A percentile compares a stretch with the other conserved stretches of the same genome.
phyloP scores from a whole-genome alignment of 2,888 invertebrate species.

The Microdon myrmicae region DNA sequence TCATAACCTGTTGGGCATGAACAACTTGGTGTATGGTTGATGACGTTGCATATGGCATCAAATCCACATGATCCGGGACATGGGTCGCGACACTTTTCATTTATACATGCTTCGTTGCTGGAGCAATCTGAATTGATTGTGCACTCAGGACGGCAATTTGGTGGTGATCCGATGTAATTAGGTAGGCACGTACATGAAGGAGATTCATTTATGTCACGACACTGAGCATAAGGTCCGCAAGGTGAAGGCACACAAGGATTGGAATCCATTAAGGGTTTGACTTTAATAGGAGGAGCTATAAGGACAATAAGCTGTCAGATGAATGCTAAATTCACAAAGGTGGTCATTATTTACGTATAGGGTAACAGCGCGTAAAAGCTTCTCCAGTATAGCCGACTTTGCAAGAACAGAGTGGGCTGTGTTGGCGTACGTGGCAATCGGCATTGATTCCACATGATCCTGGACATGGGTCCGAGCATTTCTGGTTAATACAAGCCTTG shows the following conservation, averaged over 20 bases:
- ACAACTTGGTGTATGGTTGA: constrained; percentile 82
- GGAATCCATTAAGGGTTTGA: constrained; percentile 58
- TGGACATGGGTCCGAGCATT: constrained; percentile 82
- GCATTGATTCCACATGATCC: constrained; percentile 84
- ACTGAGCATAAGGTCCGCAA: constrained; percentile 82
- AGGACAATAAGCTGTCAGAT: not conserved
- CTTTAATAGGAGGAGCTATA: constrained; percentile 57
- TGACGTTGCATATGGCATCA: constrained; percentile 77
- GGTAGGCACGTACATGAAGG: constrained; percentile 80
- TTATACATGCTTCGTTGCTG: constrained; percentile 77
- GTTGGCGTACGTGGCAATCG: constrained; percentile 82
- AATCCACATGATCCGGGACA: constrained; percentile 82
- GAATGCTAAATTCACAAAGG: not conserved
- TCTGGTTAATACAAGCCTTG: constrained; percentile 80
- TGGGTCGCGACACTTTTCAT: constrained; percentile 79
- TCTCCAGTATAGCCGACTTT: constrained; percentile 79
- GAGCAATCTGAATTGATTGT: constrained; percentile 79
- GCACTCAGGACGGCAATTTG: constrained; percentile 83
- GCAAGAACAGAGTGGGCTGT: constrained; percentile 85
- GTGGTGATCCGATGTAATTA: constrained; percentile 78
- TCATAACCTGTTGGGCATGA: constrained; percentile 76
- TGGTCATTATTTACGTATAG: constrained; percentile 56
- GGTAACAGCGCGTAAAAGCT: constrained; percentile 76
- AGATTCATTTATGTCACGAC: constrained; percentile 73
- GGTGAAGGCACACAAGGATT: constrained; percentile 82